These are phyloP conservation scores for Hybos culiciformis DNA, from an alignment of 2,888 invertebrate species.

Conservation along the genomic window DNA sequence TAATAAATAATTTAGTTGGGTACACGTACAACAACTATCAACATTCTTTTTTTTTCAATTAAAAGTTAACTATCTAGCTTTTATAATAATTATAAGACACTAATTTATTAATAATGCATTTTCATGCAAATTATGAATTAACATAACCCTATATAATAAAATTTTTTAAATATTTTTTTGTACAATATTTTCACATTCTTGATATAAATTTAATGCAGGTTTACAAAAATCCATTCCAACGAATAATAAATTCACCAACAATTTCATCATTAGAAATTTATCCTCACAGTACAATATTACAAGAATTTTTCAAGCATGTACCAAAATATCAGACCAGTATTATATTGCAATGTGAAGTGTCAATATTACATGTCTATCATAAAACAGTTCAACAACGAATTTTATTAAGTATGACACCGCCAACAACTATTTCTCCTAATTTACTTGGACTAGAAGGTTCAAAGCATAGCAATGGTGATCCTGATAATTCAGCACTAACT, in stretches of 20 bases:
- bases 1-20: too few species aligned
- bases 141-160: too few species aligned
- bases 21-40: too few species aligned
- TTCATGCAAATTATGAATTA: not conserved
- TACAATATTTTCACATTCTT: conserved; percentile 4
- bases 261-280: conserved; percentile 33
- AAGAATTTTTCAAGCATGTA: conserved; percentile 32
- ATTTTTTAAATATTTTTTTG: too few species aligned
- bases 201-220: conserved; percentile 27
- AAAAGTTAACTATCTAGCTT: not conserved
- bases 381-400: conserved; percentile 35
- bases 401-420: conserved; percentile 27
- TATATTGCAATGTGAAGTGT: conserved; percentile 32
- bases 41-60: not conserved
- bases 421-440: conserved; percentile 34
- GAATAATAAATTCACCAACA: conserved; percentile 31
- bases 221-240: conserved; percentile 33
- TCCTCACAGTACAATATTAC: conserved; percentile 34
- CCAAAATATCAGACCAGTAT: conserved; percentile 34
- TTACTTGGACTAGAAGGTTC: conserved; percentile 34
- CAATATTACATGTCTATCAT: conserved; percentile 35
- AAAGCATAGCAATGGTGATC: conserved; percentile 33
- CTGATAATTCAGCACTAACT: conserved; percentile 35
- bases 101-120: not conserved
- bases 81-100: not conserved